A percentile compares a stretch with the other conserved stretches of the same genome.
Conservation (phyloP, 2,113 vertebrate species). For the Coptodon bakossiorum region DNA sequence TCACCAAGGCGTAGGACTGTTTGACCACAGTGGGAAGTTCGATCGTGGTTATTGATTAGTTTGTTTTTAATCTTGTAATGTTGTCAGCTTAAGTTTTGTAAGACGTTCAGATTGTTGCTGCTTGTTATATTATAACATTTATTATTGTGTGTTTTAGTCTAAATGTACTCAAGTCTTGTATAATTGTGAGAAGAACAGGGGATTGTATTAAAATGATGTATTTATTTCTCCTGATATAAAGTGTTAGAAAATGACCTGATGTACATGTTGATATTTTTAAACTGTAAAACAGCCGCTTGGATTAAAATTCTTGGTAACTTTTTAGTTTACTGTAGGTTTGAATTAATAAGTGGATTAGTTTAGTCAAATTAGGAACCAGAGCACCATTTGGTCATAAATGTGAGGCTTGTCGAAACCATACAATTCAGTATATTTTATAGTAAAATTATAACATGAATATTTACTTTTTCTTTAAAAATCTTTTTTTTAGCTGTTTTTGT, state of each 20-base stretch:
- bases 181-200: not conserved
- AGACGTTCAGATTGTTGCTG: not conserved
- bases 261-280: not conserved
- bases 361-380: not conserved
- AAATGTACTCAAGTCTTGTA: slow-evolving; percentile 9
- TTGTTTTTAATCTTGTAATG: not conserved
- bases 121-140: slow-evolving; percentile 4
- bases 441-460: not conserved
- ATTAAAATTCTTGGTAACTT: not conserved
- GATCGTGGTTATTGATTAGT: not conserved
- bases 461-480: not conserved
- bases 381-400: not conserved
- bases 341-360: not conserved
- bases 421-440: not conserved
- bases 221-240: slow-evolving; percentile 38
- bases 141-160: not conserved
- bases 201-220: not conserved
- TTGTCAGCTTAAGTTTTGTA: not conserved
- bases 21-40: not conserved
- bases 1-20: slow-evolving; percentile 83
- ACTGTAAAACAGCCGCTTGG: not conserved
- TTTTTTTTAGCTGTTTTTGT: not conserved
- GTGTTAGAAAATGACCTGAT: not conserved
- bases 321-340: not conserved
- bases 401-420: not conserved